Base-by-base conservation (phyloP, 2,888 invertebrate genomes). In the Adineta ricciae region DNA sequence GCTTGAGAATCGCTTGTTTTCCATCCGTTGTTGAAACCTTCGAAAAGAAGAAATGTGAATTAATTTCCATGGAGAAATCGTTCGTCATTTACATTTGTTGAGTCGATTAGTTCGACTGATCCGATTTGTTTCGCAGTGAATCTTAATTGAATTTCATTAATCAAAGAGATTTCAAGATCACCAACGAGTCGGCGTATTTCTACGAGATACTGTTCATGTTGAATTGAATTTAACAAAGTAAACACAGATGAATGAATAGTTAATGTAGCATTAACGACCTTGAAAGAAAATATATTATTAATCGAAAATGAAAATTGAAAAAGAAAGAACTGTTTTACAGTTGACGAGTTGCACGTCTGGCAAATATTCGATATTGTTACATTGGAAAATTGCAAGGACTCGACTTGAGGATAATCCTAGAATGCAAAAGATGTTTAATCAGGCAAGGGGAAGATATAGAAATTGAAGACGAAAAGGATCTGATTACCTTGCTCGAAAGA, bases 371-470 rank as follows among this genome's bases (percentile, higher is more conserved):
- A 8, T 24, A 78, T n/a, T n/a, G 38, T 78, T 41, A 41, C 24
- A 78, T 78, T 41, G n/a, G 41, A 1, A 78, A 78, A 78, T 78
- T 78, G 78, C n/a, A 78, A 78, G n/a, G 41, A n/a, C 41, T 78
- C 78, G 14, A 78, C 3, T 36, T 38, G 36, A 0, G 41, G 14
- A n/a, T 41, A 41, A n/a, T 78, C 24, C 78, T 78, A n/a, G 0
- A 78, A 19, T 3, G 41, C 8, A 38, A 78, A 1, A 24, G 0
- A 78, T 11, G 2, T n/a, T 21, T 78, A 41, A 64, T 64, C 2
- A 64, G 32, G 14, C 11, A 36, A 64, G 0, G 32, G 32, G 14
- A 64, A n/a, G 0, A 5, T 27, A 32, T 64, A 1, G 0, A 64
- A 46, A 46, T 46, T 1, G 19, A 64, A 19, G 7, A 4, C 32